Evolutionary conservation across 2,113 vertebrate species (phyloP), one percentile per base, ranked within the genome.

Genomic region (zebrafish (Danio rerio)): DNA sequence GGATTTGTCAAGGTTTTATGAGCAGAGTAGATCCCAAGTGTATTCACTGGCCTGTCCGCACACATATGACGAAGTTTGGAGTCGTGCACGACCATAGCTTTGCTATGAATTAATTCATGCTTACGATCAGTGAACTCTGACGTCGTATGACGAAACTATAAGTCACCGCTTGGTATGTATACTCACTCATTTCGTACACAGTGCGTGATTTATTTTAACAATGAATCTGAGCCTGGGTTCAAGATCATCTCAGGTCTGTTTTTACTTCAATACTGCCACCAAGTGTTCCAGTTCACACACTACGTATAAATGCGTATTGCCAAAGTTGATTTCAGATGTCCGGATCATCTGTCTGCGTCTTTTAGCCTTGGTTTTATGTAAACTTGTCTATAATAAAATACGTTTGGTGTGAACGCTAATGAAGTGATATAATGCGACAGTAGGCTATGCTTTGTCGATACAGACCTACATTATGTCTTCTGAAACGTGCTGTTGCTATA

Each of bases 111-210:
- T 55, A 10, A 84, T 84, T 68, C 70, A 89, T 88, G 87, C 89
- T 86, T 92, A 83, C 84, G 68, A 86, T 87, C 87, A 86, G 83
- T 89, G 83, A 79, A 85, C 79, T 88, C 85, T 93, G 91, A 94
- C 92, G 91, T 89, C 80, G 82, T 66, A 68, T 93, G 93, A 93
- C 92, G 90, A 91, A 86, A 59, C 82, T 83, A 73, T 52, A 82
- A 84, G 87, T 87, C 88, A 89, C 16, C 2, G 31, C 49, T 65
- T 50, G 15, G 9, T 43, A 63, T 42, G 59, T 52, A 50, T 66
- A 78, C 73, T 68, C 73, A 43, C 61, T 69, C 73, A 52, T 31
- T 21, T 31, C 49, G 4, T 49, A 49, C 3, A n/a, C 52, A 43
- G 50, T 45, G 66, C 21, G 77, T 81, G 78, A 80, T 47, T 80